Evolutionary conservation across 2,797 vertebrate genomes (phyloP), one percentile per base, ranked within the genome.

Genomic region (Poecilia wingei): DNA sequence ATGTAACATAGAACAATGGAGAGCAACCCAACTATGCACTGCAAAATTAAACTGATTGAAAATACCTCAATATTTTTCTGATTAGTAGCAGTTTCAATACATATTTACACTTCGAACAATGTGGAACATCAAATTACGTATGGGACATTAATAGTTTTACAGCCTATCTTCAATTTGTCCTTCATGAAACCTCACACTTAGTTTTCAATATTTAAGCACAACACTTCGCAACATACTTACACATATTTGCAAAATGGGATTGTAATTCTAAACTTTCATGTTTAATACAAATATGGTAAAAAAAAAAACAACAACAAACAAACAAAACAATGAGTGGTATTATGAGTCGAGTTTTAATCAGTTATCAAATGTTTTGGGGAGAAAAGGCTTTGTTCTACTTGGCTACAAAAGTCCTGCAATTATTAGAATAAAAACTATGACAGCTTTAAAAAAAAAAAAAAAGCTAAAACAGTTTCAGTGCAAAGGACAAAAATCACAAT

Each of bases 11-110:
- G 49, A 57, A 57, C 55, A 78, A 66, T 72, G 46, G 80, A 2
- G 79, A 28, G 25, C 76, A 71, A 55, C 76, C n/a, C 57, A 77
- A 76, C 81, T 66, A 78, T 64, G 49, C 55, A 5, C 18, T 41
- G 6, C 31, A 20, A 66, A 66, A 9, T 22, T 66, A 10, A 39
- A 66, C 36, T 10, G 18, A 39, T 36, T 66, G 7, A 66, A 39
- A 66, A 66, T 20, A 9, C 18, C 8, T 22, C 14, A 64, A 36
- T 33, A 18, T 18, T 36, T 66, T 66, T 66, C 18, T 66, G 16
- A 20, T 16, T 7, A 22, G 20, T 39, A 36, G 3, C 0, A 36
- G 61, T 39, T 18, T 66, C 14, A 39, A 36, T 20, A 8, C 33
- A 66, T 22, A 66, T 66, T 22, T 36, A 66, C 61, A 10, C 39